Base-by-base conservation (phyloP, 2,888 invertebrate genomes). In the Hermaeophaga mercurialis region DNA sequence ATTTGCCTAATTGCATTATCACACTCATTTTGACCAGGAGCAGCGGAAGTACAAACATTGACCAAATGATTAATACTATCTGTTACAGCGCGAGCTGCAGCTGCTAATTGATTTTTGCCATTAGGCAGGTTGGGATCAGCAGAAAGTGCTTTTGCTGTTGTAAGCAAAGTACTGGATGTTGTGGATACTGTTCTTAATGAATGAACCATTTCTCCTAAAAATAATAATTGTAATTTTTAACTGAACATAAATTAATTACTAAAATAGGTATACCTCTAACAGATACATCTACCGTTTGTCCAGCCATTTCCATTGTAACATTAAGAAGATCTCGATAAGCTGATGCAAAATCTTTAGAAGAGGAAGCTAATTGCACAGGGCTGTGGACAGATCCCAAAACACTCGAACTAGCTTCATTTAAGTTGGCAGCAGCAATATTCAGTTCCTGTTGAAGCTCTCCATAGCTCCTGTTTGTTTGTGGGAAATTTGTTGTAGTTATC, bases 21-120 rank as follows among this genome's bases (percentile, higher is more conserved):
- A 78, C 98, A 98, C 74, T 98, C 97, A 75, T 92, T 94, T 80
- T 96, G 96, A 0, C 97, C 69, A 0, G 97, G 96, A 0, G 94
- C 93, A 0, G 94, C 92, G 26, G 89, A 89, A 1, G 94, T 94
- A 73, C 90, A 91, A 3, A 90, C 88, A 75, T 91, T 89, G 2
- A 96, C 90, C 59, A 97, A 80, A 67, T 90, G 85, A 75, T 96
- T 97, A 65, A 97, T 94, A 75, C 90, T 91, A 66, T 96, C 96
- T 0, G 94, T 96, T 39, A 96, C 94, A 6, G 90, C 89, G 53
- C 94, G 83, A 0, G 94, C 95, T 26, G 94, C 95, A 6, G 89
- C 88, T 2, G 91, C 88, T 24, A 96, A 80, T 66, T 94, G 88
- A 76, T 95, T 96, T 79, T 90, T 92, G 0, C 93, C 90, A 75